Percentiles rank a stretch among this genome's conserved stretches.
These are phyloP conservation scores for Trichosurus vulpecula DNA, from an alignment of 2,797 vertebrate genomes.

Conservation along the genomic window DNA sequence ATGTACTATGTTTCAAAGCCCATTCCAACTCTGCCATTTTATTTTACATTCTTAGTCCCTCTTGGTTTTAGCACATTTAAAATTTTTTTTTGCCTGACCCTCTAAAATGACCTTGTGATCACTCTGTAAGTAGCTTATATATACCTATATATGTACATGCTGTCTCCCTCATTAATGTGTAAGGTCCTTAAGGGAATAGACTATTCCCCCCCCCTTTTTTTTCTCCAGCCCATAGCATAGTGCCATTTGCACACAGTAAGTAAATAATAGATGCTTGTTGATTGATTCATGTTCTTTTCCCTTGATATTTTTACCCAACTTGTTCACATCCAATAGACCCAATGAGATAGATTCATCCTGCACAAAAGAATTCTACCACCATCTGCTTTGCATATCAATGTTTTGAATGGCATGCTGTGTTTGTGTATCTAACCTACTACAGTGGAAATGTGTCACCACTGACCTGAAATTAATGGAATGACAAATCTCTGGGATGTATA, in stretches of 20 bases:
- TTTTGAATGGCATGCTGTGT: conserved; percentile 7
- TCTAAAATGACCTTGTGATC: neutral
- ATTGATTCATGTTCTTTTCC: neutral
- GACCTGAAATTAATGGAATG: neutral
- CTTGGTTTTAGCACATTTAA: neutral
- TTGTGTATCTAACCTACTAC: neutral
- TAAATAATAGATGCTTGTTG: neutral
- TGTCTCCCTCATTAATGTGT: neutral
- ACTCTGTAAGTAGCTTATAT: neutral
- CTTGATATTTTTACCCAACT: neutral
- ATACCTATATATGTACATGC: neutral
- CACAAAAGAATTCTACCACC: neutral
- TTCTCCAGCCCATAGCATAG: neutral
- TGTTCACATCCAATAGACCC: neutral
- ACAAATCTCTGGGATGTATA: neutral
- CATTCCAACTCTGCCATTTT: neutral
- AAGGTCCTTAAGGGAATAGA: neutral
- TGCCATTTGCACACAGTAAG: neutral
- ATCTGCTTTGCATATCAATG: neutral
- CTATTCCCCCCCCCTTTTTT: neutral
- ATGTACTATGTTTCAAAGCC: neutral
- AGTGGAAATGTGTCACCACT: neutral
- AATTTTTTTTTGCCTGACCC: too few relatives aligned
- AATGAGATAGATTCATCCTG: neutral
- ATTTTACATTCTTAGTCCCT: neutral